A percentile compares a stretch with the other conserved stretches of the same genome.
Conservation (phyloP, 1,140 invertebrate genomes). For the Heliconius eleuchia region DNA sequence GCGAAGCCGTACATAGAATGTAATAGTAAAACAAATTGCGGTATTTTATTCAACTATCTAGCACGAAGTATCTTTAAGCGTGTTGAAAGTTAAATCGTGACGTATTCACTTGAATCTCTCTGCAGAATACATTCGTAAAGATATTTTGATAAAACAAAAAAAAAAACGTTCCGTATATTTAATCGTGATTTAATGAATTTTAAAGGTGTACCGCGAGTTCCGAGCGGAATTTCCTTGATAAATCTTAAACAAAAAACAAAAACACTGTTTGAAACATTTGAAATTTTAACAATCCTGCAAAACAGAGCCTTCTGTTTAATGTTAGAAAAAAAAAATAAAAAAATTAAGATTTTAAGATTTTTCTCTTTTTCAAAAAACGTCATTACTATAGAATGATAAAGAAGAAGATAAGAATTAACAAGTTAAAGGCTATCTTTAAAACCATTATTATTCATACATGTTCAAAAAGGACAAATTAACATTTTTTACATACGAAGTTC, state of each 20-base stretch:
- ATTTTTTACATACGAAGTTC: background rate
- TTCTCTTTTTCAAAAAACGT: background rate
- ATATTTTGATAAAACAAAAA: background rate
- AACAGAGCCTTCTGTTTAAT: background rate
- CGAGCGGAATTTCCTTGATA: conserved; percentile 5
- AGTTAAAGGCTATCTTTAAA: background rate
- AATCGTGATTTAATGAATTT: background rate
- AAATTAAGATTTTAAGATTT: too few relatives aligned
- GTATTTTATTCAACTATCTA: background rate
- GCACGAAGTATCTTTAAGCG: background rate
- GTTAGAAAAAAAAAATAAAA: too few relatives aligned
- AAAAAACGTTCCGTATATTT: background rate
- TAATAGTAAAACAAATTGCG: background rate
- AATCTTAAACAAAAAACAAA: background rate
- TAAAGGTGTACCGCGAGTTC: background rate
- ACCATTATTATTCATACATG: background rate
- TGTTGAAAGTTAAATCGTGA: background rate
- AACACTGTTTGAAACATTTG: background rate
- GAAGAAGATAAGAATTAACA: background rate
- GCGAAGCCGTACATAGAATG: too few relatives aligned
- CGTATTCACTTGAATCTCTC: background rate
- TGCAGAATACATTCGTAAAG: too few relatives aligned
- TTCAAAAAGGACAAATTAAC: background rate
- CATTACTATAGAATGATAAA: background rate
- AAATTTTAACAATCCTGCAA: background rate